A percentile compares a stretch with the other conserved stretches of the same genome.
phyloP scores from a whole-genome alignment of 2,113 vertebrate species.

The Cyprichromis sp. region DNA sequence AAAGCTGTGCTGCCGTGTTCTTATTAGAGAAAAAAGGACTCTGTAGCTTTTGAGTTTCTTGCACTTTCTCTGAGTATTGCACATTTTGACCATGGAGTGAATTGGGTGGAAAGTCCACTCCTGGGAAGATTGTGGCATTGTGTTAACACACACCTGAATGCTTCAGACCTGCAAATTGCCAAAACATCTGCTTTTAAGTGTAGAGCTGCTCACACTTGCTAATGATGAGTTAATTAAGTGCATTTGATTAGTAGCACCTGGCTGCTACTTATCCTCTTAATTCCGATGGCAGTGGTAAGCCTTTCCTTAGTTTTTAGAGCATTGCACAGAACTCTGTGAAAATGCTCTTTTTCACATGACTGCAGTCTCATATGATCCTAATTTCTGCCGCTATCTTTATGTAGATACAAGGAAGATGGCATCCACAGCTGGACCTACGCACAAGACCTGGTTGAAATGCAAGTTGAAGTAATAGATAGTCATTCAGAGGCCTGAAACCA shows the following conservation, averaged over 20 bases:
- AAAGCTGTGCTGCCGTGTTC: background rate
- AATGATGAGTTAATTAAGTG: background rate
- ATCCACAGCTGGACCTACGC: background rate
- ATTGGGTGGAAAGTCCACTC: background rate
- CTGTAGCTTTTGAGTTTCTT: background rate
- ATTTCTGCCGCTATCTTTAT: background rate
- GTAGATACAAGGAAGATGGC: background rate
- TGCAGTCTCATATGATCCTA: background rate
- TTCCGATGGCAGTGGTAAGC: background rate
- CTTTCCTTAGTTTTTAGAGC: background rate
- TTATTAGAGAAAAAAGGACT: rapidly evolving
- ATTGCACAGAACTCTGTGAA: background rate
- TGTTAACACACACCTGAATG: background rate
- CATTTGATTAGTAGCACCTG: background rate
- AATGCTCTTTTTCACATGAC: background rate
- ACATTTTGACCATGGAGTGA: background rate
- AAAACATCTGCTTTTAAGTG: background rate
- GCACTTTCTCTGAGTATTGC: background rate
- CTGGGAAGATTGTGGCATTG: background rate
- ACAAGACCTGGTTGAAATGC: background rate
- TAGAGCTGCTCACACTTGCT: background rate
- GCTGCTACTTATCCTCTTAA: background rate
- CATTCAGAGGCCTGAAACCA: background rate
- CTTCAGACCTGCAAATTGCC: background rate
- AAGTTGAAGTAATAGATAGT: background rate